These are phyloP conservation scores for Nemotelus nigrinus DNA, from an alignment of 2,888 invertebrate species.

Conservation along the genomic window DNA sequence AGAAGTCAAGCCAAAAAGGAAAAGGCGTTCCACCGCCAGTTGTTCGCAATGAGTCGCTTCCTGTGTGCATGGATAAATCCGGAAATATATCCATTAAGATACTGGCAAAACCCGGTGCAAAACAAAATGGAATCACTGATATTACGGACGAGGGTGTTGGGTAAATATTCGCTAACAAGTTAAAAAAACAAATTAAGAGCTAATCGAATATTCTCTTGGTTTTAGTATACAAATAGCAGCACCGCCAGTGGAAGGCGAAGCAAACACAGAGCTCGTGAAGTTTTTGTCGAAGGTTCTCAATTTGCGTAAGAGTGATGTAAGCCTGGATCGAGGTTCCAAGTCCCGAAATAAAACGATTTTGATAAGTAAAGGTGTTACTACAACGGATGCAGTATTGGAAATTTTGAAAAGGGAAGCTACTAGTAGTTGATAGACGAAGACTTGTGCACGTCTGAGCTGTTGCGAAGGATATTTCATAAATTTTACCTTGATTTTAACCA, in stretches of 20 bases:
- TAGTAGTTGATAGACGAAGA: constrained; percentile 21
- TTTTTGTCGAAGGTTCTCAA: constrained; percentile 76
- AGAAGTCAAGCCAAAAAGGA: constrained; percentile 26
- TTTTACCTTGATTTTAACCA: too few species aligned
- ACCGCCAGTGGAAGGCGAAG: constrained; percentile 84
- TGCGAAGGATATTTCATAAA: too few species aligned
- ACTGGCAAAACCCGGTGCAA: constrained; percentile 80
- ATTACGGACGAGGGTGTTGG: constrained; percentile 73
- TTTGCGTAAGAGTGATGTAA: constrained; percentile 75
- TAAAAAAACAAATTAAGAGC: neutral
- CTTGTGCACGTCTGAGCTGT: neutral
- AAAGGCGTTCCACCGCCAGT: constrained; percentile 34
- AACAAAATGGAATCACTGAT: constrained; percentile 74
- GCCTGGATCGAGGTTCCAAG: constrained; percentile 71
- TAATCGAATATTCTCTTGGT: neutral
- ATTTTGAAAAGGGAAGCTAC: constrained; percentile 61
- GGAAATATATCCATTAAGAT: constrained; percentile 73
- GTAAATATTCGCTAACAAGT: constrained; percentile 62
- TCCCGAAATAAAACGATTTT: constrained; percentile 70
- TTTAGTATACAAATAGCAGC: constrained; percentile 69
- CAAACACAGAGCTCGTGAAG: constrained; percentile 79
- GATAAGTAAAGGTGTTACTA: constrained; percentile 65
- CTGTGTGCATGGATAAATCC: constrained; percentile 67
- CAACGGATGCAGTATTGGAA: constrained; percentile 64
- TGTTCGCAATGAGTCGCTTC: constrained; percentile 48